Percentiles rank a stretch among this genome's conserved stretches.
Conservation (phyloP, 2,888 invertebrate genomes). For the Ditula angustiorana region DNA sequence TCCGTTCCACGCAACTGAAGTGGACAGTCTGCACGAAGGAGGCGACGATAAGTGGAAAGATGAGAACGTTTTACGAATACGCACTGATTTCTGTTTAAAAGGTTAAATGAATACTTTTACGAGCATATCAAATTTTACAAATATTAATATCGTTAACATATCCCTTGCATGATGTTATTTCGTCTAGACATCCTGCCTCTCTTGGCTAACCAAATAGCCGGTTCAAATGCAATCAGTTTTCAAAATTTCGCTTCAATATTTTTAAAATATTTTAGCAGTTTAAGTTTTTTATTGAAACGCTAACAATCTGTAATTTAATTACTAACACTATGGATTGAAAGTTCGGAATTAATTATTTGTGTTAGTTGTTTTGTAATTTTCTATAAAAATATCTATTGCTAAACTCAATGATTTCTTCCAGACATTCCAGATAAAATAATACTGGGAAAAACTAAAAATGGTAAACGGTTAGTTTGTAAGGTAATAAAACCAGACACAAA, state of each 20-base stretch:
- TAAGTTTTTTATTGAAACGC: no score
- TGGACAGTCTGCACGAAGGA: conserved; percentile 5
- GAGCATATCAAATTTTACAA: no score
- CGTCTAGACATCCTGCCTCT: no score
- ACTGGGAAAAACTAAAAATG: conserved; percentile 68
- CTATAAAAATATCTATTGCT: background rate
- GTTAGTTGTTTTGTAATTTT: no score
- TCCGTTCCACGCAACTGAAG: background rate
- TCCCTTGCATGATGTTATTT: no score
- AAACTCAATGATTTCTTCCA: conserved; percentile 50
- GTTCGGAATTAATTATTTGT: no score
- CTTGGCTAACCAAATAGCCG: no score
- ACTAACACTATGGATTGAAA: no score
- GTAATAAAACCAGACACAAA: conserved; percentile 44
- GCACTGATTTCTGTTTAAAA: conserved; percentile 67
- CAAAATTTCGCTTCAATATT: background rate
- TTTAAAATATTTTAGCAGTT: no score
- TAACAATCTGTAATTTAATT: no score
- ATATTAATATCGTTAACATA: no score
- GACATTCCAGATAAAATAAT: conserved; percentile 74
- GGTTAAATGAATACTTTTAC: conserved; percentile 56
- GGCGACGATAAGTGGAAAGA: conserved; percentile 23
- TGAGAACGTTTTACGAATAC: conserved; percentile 61
- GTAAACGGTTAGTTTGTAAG: conserved; percentile 63
- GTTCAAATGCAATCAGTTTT: no score